Base-by-base conservation (phyloP, 1,140 invertebrate species). In the Lepidurus apus region DNA sequence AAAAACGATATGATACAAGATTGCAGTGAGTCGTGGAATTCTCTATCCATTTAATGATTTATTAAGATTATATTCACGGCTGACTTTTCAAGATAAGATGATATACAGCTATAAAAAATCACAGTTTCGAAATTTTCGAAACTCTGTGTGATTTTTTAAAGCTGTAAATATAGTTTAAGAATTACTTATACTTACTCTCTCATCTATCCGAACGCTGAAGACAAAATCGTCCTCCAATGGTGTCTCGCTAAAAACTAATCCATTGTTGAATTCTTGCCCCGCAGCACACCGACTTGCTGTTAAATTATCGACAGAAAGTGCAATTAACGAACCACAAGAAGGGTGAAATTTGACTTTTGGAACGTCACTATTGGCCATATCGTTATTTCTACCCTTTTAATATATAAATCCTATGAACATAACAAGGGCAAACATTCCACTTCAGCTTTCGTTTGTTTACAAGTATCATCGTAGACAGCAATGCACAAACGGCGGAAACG, bases 171-270 rank as follows among this genome's bases (percentile, higher is more conserved):
- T 34, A 34, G 34, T 34, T 34, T 34, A 34, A 34, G 34, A 34
- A 4, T 34, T 34, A 34, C 34, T 34, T 34, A 65, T 65, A 17
- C 80, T 83, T 85, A 95, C 93, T 90, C 94, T 95, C 86, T 91
- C 92, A 82, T 95, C 93, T 82, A 97, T 94, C 82, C 90, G 89
- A 79, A 96, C 91, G 89, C 96, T 93, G 85, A 97, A 97, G 65
- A 95, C 85, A 81, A 93, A 88, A 87, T 96, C 92, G 84, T 95
- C 92, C 81, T 88, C 86, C 7, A 97, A 86, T 10, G 94, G 93
- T 82, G 93, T 90, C 21, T 90, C 89, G 82, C 93, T 93, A 79
- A 97, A 89, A n/a, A 96, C 92, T 79, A 94, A 85, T 17, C 92
- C 93, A 86, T 93, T 90, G 86, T 95, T 95, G 83, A 95, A 96